These are phyloP conservation scores for Epinephelus malabaricus DNA, from an alignment of 2,797 vertebrate species.

Conservation along the genomic window DNA sequence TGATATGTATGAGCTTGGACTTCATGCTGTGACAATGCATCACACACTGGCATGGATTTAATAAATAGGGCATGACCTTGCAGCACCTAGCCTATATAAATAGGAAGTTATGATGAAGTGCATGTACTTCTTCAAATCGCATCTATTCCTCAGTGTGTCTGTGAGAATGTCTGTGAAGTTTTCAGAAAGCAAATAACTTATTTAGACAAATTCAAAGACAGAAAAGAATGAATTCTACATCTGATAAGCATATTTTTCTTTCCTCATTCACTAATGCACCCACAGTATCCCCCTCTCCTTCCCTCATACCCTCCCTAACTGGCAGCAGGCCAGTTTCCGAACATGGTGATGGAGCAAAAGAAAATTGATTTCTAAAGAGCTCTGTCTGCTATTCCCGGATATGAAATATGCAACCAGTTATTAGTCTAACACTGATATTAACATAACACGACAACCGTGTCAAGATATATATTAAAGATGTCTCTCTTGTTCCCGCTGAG, in stretches of 20 bases:
- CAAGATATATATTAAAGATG: slow-evolving; percentile 72
- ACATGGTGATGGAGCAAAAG: slow-evolving; percentile 74
- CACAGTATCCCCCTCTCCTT: slow-evolving; percentile 41
- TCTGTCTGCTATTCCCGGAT: slow-evolving; percentile 67
- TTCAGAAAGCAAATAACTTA: slow-evolving; percentile 21
- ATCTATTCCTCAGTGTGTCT: slow-evolving; percentile 7
- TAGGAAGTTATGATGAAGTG: slow-evolving; percentile 21
- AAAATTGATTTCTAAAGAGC: slow-evolving; percentile 84
- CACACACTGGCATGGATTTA: slow-evolving; percentile 12
- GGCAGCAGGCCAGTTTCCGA: slow-evolving; percentile 70
- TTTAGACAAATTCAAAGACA: slow-evolving; percentile 18
- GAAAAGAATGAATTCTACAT: slow-evolving; percentile 39
- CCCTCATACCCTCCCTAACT: slow-evolving; percentile 52
- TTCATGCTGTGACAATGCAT: slow-evolving; percentile 19
- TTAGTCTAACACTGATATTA: slow-evolving; percentile 75
- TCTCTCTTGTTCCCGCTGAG: slow-evolving; percentile 43
- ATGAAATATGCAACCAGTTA: slow-evolving; percentile 77
- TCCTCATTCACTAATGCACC: slow-evolving; percentile 59
- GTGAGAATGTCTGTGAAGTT: slow-evolving; percentile 16
- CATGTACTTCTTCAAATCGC: slow-evolving; percentile 12
- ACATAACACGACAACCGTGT: slow-evolving; percentile 72
- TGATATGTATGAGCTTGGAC: slow-evolving; percentile 50
- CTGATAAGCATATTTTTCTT: slow-evolving; percentile 45
- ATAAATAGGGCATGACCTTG: slow-evolving; percentile 68
- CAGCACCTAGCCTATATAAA: slow-evolving; percentile 49